A percentile compares a stretch with the other conserved stretches of the same genome.
These are phyloP conservation scores for Ardeotis arabs DNA, from an alignment of 2,113 vertebrate genomes.

Conservation along the genomic window DNA sequence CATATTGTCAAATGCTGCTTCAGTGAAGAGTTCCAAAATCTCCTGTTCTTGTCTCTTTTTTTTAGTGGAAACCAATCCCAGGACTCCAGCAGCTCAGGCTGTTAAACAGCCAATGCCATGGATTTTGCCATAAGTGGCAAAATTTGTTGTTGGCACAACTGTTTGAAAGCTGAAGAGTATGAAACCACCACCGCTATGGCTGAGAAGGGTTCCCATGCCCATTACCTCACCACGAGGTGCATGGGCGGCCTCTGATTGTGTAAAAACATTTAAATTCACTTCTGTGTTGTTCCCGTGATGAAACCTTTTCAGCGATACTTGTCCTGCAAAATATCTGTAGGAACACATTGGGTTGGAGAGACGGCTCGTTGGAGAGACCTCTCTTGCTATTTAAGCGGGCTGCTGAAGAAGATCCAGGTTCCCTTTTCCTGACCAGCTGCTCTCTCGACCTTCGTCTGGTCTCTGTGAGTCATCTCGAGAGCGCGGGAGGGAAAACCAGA, in stretches of 20 bases:
- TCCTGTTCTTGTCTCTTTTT: not conserved
- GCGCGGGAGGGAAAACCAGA: not conserved
- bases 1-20: not conserved
- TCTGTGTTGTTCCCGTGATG: not conserved
- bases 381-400: not conserved
- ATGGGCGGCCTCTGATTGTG: not conserved
- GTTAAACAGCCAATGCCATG: not conserved
- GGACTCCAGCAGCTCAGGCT: not conserved
- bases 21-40: not conserved
- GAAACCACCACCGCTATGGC: not conserved
- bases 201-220: not conserved
- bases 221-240: not conserved
- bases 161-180: not conserved
- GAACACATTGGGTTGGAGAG: not conserved
- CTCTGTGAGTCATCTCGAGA: not conserved
- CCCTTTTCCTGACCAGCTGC: not conserved
- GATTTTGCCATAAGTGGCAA: accelerated
- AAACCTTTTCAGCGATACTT: not conserved
- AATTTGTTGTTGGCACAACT: not conserved
- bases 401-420: not conserved
- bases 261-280: not conserved
- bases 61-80: not conserved
- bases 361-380: not conserved
- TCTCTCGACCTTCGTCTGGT: not conserved
- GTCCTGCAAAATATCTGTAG: not conserved